These are phyloP conservation scores for Cladopsammia gracilis DNA, from an alignment of 64 coral and sea anemone species.

Conservation along the genomic window DNA sequence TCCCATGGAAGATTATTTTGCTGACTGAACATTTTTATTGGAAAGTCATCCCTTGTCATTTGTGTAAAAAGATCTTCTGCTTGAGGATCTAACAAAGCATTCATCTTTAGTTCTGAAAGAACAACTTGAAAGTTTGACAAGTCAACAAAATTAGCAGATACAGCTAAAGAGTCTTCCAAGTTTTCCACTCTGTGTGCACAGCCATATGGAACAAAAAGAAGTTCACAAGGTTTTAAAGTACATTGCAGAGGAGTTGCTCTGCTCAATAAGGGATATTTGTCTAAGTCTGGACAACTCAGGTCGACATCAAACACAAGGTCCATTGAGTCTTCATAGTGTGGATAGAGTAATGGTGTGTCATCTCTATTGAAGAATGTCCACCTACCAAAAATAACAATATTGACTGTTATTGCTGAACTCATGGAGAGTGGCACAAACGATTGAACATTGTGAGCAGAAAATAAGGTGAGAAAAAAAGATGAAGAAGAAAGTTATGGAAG, in stretches of 20 bases:
- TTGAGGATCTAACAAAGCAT: slow-evolving; percentile 34
- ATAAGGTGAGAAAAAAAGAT: no score
- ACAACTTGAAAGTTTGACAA: slow-evolving; percentile 58
- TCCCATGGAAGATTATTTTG: slow-evolving; percentile 61
- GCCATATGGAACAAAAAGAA: slow-evolving; percentile 70
- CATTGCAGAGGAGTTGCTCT: slow-evolving; percentile 38
- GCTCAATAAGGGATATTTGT: slow-evolving; percentile 44
- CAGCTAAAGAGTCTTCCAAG: slow-evolving; percentile 66
- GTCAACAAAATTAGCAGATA: slow-evolving; percentile 73
- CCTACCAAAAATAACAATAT: not conserved
- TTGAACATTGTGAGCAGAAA: no score
- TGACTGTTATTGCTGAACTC: not conserved
- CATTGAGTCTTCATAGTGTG: slow-evolving; percentile 60
- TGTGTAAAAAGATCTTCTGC: slow-evolving; percentile 34
- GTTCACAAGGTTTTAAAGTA: slow-evolving; percentile 53
- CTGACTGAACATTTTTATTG: slow-evolving; percentile 50
- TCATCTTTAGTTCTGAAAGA: slow-evolving; percentile 46
- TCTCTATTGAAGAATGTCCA: slow-evolving; percentile 65
- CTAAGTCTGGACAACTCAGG: slow-evolving; percentile 50
- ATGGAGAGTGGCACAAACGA: no score
- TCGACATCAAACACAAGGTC: slow-evolving; percentile 65
- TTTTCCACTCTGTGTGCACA: slow-evolving; percentile 69
- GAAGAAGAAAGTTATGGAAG: no score
- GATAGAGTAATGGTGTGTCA: slow-evolving; percentile 66
- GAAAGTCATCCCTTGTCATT: slow-evolving; percentile 32